A percentile compares a stretch with the other conserved stretches of the same genome.
These are phyloP conservation scores for Cygnus buccinator DNA, from an alignment of 2,113 vertebrate genomes.

Conservation along the genomic window DNA sequence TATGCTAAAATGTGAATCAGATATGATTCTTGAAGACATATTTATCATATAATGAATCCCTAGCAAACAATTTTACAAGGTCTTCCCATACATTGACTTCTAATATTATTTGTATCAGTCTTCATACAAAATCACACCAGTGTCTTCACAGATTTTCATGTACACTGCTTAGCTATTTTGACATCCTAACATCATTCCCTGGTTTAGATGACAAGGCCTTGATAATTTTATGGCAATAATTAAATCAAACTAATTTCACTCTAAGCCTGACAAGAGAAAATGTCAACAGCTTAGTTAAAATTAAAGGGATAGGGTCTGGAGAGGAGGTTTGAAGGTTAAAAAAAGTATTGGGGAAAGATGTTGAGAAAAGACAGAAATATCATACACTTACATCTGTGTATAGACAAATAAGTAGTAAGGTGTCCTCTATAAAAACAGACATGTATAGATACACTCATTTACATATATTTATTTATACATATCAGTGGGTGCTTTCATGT, in stretches of 20 bases:
- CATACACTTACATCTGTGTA: accelerated
- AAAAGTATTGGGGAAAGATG: accelerated
- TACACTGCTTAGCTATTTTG: background rate
- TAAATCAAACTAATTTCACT: constrained; percentile 43
- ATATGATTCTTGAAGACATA: background rate
- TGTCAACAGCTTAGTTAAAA: constrained; percentile 33
- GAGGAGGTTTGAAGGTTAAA: background rate
- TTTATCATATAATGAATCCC: constrained; percentile 20
- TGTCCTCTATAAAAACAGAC: accelerated
- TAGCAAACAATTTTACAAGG: background rate
- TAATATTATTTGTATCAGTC: background rate
- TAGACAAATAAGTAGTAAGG: background rate
- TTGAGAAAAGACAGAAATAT: background rate
- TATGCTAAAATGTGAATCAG: background rate
- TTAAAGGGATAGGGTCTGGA: background rate
- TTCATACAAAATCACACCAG: background rate
- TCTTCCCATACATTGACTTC: background rate
- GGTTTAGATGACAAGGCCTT: background rate
- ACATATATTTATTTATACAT: background rate
- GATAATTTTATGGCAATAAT: constrained; percentile 41
- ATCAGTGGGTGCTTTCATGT: background rate
- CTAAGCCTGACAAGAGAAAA: constrained; percentile 40
- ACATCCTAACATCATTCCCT: constrained; percentile 1
- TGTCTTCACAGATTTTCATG: background rate
- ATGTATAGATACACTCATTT: background rate